These are phyloP conservation scores for Neopipo cinnamomea DNA, from an alignment of 2,113 vertebrate species.

Conservation along the genomic window DNA sequence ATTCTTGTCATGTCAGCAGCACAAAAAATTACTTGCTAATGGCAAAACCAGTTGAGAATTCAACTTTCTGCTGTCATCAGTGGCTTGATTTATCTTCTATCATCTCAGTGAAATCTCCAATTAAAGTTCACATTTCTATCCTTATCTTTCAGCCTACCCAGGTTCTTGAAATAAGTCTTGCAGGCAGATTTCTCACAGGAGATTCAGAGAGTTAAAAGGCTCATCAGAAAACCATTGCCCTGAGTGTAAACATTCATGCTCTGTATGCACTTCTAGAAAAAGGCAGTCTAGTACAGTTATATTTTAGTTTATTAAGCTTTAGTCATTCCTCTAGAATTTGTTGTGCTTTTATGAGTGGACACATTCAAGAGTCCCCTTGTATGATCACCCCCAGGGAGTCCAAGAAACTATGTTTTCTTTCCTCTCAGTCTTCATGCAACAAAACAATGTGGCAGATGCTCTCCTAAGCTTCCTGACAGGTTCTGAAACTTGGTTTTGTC, in stretches of 20 bases:
- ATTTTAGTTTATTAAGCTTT: not conserved
- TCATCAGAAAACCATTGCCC: not conserved
- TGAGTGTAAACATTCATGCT: not conserved
- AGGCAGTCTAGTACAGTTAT: not conserved
- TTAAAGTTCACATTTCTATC: not conserved
- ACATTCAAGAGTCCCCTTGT: not conserved
- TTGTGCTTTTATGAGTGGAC: not conserved
- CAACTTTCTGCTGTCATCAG: not conserved
- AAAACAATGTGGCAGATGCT: not conserved
- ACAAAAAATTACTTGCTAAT: not conserved
- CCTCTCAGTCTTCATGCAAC: not conserved
- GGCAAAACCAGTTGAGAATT: constrained; percentile 1
- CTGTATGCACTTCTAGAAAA: not conserved
- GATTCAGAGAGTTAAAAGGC: not conserved
- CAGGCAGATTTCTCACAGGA: not conserved
- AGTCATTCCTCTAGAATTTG: not conserved
- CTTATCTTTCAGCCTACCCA: not conserved
- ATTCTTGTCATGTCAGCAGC: not conserved
- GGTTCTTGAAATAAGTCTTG: not conserved
- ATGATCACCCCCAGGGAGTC: not conserved
- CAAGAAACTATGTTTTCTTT: not conserved
- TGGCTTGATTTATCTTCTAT: not conserved
- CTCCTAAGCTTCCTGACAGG: not conserved
- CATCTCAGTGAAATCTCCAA: not conserved
- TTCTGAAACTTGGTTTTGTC: not conserved